Conservation (phyloP, 1,140 invertebrate genomes). For the Drosophila tsacasi region DNA sequence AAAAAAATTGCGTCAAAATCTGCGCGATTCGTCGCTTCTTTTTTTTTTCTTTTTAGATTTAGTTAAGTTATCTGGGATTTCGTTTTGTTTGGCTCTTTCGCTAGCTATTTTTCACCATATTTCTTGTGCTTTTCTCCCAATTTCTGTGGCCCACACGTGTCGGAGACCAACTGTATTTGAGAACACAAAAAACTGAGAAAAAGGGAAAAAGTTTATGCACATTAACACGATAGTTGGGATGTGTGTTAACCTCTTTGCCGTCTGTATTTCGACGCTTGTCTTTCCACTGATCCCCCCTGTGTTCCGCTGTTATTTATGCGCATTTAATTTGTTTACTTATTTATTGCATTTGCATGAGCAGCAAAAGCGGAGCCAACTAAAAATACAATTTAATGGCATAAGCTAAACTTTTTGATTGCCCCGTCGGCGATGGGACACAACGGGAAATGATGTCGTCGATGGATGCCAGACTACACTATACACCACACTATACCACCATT, state of each 20-base stretch:
- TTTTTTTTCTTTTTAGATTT: constrained; percentile 7
- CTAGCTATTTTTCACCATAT: constrained; percentile 18
- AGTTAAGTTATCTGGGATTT: constrained; percentile 15
- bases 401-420: constrained; percentile 65
- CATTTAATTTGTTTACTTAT: constrained; percentile 68
- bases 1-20: constrained; percentile 74
- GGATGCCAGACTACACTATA: not conserved
- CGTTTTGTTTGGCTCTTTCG: constrained; percentile 25
- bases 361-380: constrained; percentile 42
- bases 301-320: constrained; percentile 55
- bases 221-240: constrained; percentile 53
- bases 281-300: not conserved
- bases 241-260: constrained; percentile 47
- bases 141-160: constrained; percentile 40
- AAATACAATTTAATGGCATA: constrained; percentile 64
- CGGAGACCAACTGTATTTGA: constrained; percentile 39
- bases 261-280: constrained; percentile 6
- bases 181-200: not conserved
- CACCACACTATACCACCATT: constrained; percentile 8
- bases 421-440: constrained; percentile 32
- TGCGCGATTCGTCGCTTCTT: constrained; percentile 15
- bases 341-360: constrained; percentile 54
- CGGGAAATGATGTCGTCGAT: constrained; percentile 36
- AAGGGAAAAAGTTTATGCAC: constrained; percentile 26
- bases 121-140: constrained; percentile 6